Evolutionary conservation across 2,113 vertebrate species (phyloP), one percentile per base, ranked within the genome.

Genomic region (Saguinus midas): DNA sequence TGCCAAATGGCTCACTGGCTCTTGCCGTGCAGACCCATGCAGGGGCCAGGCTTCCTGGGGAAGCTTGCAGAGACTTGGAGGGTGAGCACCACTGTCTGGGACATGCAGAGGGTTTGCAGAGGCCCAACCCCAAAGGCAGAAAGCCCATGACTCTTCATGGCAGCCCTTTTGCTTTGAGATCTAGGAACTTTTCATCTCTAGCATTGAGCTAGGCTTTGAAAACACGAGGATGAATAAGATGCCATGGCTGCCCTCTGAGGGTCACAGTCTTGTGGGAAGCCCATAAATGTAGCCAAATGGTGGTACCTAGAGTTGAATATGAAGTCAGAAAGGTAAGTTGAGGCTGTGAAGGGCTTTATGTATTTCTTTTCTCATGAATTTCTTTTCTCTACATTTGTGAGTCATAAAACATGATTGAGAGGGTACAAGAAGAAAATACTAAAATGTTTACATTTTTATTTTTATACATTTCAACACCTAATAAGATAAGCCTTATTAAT

Each of bases 251-350:
- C 18, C 43, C 57, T 61, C 21, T 29, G 1, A 21, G 64, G 73
- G 14, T 37, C 45, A 29, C 3, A 4, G 32, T 45, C 50, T 93
- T 2, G 0, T 40, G 27, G 73, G n/a, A 93, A 48, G 57, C 40
- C 9, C 64, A 86, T 9, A 43, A 25, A 40, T 10, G 37, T 25
- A 66, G 52, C n/a, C 81, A 90, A 40, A 68, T 1, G 50, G 43
- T 32, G 37, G 25, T n/a, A 43, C 48, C 25, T 75, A 14, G 17
- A 13, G n/a, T 2, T 61, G 45, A 83, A 9, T 10, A 25, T 55
- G 17, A 94, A 86, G 73, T 40, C 18, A 50, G 79, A 72, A 86
- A 92, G 84, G 25, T 27, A n/a, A 84, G 90, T 57, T 58, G 85
- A 73, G 27, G 81, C 32, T 84, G 17, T 9, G 16, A 43, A 66